Evolutionary conservation across 1,140 invertebrate genomes (phyloP), one percentile per base, ranked within the genome.

Genomic region (Bradysia coprophila): DNA sequence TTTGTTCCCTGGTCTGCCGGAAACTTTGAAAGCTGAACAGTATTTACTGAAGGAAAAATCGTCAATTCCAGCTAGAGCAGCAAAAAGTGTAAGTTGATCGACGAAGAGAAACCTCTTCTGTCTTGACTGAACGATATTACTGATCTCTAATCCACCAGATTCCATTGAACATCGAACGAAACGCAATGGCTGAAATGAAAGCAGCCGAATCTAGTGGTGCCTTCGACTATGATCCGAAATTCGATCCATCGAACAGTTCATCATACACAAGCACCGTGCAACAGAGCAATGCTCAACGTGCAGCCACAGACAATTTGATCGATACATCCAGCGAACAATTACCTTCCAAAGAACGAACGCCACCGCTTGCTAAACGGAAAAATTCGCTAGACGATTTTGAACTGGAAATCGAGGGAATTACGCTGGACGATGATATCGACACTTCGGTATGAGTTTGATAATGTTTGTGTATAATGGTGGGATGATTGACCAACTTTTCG

Each of bases 1-100:
- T 68, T 67, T 98, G 24, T 98, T 98, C 59, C 90, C 92, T 2
- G 88, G 85, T 2, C 76, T 83, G 41, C 63, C 64, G 34, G 79
- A 92, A 47, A 69, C 81, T 1, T 54, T 91, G 1, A 78, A 76
- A 52, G 73, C 81, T 0, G 86, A 93, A 61, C 66, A 77, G 45
- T 82, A 69, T 52, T 51, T 81, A 31, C 58, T 64, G 37, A 21
- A 10, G 13, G n/a, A 39, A 39, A 21, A 39, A 13, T 10, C 10
- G 13, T 4, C 21, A 5, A 9, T 39, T 10, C 38, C 57, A 64
- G 19, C 66, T 74, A 45, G 63, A 65, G 28, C 64, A 64, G 24
- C 54, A 55, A 10, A 54, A 62, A 20, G 58, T 69, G 21, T 72
- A 74, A 1, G 76, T 78, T 2, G 54, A n/a, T n/a, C n/a, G n/a